Evolutionary conservation across 1,140 invertebrate species (phyloP).

Genomic region (Drosophila fuyamai): DNA sequence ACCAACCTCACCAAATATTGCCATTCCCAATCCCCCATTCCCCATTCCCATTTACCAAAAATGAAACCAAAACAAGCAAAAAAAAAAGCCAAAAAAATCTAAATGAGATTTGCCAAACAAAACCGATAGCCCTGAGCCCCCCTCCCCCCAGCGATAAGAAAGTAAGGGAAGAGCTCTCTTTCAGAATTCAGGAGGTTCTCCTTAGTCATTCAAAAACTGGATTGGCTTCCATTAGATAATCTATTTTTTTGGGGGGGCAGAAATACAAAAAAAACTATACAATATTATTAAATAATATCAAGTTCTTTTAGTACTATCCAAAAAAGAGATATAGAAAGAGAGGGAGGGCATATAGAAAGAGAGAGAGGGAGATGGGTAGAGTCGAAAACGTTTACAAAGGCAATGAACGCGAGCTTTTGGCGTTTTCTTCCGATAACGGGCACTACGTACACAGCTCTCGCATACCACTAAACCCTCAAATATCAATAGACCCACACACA

Average conservation of each 20-base stretch:
- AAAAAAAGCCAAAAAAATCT: conserved; percentile 38
- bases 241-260: neutral
- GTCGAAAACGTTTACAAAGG: conserved; percentile 70
- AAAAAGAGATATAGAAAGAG: conserved; percentile 6
- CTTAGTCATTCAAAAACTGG: conserved; percentile 3
- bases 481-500: conserved; percentile 41
- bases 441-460: conserved; percentile 53
- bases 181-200: conserved; percentile 13
- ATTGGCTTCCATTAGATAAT: conserved; percentile 15
- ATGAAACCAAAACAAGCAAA: conserved; percentile 39
- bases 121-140: conserved; percentile 36
- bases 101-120: conserved; percentile 36
- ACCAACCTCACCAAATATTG: conserved; percentile 60
- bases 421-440: conserved; percentile 84
- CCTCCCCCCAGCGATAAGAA: conserved; percentile 33
- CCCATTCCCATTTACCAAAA: conserved; percentile 37
- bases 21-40: conserved; percentile 42
- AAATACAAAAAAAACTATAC: neutral
- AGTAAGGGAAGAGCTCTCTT: neutral
- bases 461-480: conserved; percentile 10
- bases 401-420: conserved; percentile 82
- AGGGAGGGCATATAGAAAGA: conserved; percentile 1
- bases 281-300: conserved; percentile 11
- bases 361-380: conserved; percentile 16
- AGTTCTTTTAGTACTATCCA: conserved; percentile 38